Base-by-base conservation (phyloP, 2,797 vertebrate species). In the Cynodonichthys magdalenae region DNA sequence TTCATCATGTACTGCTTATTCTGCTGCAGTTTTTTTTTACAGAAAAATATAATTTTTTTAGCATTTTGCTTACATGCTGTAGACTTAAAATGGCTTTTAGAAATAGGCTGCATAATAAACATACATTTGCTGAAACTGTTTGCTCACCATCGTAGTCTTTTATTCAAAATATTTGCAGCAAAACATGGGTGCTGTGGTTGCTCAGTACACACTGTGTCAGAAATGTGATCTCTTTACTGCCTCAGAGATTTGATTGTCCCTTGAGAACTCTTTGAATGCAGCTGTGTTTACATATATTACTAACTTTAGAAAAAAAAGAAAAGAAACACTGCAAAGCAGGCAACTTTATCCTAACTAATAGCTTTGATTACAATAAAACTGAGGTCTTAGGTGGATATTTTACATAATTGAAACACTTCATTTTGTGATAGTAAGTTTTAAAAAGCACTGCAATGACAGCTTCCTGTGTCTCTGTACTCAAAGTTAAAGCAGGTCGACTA, bases 401-500 rank as follows among this genome's bases (percentile, higher is more conserved):
- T 14, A 50, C 8, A 47, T 24, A 63, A 46, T 46, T 12, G 15
- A 10, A 20, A 20, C 1, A 0, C 53, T 56, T 39, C 0, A 14
- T 59, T 55, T 66, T 51, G 17, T 19, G 7, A 3, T n/a, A 42
- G 15, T 20, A 19, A 17, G 46, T 50, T 34, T 57, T 48, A 5
- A 45, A 15, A 46, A 3, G 18, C 15, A 50, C 6, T 17, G 4
- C 24, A 17, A 11, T 52, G 24, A 36, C 27, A 58, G 6, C 4
- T 0, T 44, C 18, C 19, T 68, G n/a, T 59, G 47, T 15, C 52
- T 48, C 64, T 58, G 36, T 34, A 45, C 31, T 49, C 29, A 36
- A 63, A 74, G 71, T 77, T 56, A 76, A 66, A 62, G 39, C 73
- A 87, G 73, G 81, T 86, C 83, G 72, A 69, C 19, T 65, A 58